Base-by-base conservation (phyloP, 2,888 invertebrate genomes). In the Apodemia duryi region DNA sequence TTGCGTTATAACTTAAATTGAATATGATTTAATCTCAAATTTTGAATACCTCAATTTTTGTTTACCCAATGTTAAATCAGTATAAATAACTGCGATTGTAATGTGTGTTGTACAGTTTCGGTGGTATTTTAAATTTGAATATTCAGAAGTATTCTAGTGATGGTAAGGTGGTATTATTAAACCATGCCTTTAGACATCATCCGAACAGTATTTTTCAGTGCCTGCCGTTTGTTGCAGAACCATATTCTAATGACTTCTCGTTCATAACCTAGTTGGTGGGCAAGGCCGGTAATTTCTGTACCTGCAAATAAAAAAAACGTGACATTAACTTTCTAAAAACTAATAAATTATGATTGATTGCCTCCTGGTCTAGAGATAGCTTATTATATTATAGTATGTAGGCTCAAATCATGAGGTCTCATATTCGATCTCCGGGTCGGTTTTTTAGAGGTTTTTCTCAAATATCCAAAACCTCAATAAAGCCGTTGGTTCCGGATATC, bases 151-250 rank as follows among this genome's bases (percentile, higher is more conserved):
- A 49, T 70, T 61, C 54, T 69, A 67, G 65, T 63, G 64, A 35
- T 67, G 62, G 60, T 65, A 49, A 63, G 21, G 28, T 38, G 63
- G 43, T 62, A 13, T 61, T 32, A 63, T 91, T 94, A 95, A 74
- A 95, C 95, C 94, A 95, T 95, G 75, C 96, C 95, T 91, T 96
- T 96, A 64, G 96, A 96, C 97, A 97, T 97, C 97, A 97, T 97
- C 77, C 97, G 94, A 72, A 98, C 98, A n/a, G 98, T 98, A 84
- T 99, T 99, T 88, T 99, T 99, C 73, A 99, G 93, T 1, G 99
- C 98, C 88, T 99, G 99, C 66, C 99, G 94, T 89, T 99, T 99
- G 92, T 99, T 99, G 92, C 99, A 99, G 91, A 99, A 99, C 99
- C 99, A 99, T 91, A 99, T 99, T 86, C 99, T 93, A 79, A 99